phyloP scores from a whole-genome alignment of 2,113 vertebrate genomes.

The Ceyx melanurus region DNA sequence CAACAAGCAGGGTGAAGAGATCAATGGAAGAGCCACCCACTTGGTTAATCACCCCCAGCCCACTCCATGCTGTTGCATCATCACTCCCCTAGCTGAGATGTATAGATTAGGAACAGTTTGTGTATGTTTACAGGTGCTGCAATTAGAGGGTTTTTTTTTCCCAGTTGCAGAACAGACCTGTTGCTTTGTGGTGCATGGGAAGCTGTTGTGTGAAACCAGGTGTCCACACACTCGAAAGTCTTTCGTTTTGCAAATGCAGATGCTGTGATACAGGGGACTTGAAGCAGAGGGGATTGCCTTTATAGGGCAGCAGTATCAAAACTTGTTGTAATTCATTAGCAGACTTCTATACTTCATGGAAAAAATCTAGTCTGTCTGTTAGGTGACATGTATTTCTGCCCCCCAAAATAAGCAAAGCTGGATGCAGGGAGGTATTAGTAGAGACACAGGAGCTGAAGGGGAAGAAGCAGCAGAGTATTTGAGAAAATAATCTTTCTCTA shows the following conservation, averaged over 20 bases:
- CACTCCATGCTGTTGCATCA: neutral
- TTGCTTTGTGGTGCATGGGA: neutral
- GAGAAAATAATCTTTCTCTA: neutral
- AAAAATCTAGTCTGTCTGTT: neutral
- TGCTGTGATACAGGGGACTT: neutral
- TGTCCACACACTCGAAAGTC: neutral
- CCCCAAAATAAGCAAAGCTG: neutral
- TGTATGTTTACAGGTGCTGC: conserved; percentile 29
- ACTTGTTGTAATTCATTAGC: neutral
- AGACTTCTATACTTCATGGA: neutral
- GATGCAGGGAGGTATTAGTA: neutral
- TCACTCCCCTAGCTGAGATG: neutral
- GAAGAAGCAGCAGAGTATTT: neutral
- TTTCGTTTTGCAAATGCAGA: neutral
- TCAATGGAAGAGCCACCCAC: conserved; percentile 17
- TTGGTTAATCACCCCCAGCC: neutral
- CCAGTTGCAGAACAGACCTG: conserved; percentile 25
- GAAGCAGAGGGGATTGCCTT: neutral
- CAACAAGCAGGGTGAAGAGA: conserved; percentile 25
- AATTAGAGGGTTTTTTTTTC: neutral
- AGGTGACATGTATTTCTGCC: neutral
- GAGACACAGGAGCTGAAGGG: neutral
- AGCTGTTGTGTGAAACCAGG: neutral
- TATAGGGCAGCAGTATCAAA: neutral
- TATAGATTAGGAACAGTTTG: conserved; percentile 10